phyloP scores from a whole-genome alignment of 2,113 vertebrate genomes.

The Nannobrachium achirus region DNA sequence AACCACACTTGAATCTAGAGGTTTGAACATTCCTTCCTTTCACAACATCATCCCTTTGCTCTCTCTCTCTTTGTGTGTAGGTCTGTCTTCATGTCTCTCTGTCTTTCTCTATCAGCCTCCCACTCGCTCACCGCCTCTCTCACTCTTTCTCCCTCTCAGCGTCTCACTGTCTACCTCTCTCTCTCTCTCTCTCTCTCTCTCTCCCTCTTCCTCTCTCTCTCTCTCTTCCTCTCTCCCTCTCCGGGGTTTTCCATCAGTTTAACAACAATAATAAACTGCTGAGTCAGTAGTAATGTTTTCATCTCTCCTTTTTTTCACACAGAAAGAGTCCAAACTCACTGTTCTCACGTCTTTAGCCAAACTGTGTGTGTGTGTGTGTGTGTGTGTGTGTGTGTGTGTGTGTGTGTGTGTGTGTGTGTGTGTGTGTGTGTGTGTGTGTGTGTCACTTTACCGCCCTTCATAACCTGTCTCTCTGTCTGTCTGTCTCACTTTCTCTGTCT shows the following conservation, averaged over 20 bases:
- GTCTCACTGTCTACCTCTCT: not conserved
- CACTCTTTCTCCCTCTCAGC: not conserved
- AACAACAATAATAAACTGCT: too few species aligned
- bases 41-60: not conserved
- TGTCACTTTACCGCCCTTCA: too few species aligned
- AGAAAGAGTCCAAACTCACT: not conserved
- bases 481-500: not conserved
- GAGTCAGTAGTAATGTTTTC: too few species aligned
- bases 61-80: constrained; percentile 12
- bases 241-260: too few species aligned
- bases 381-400: too few species aligned
- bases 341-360: not conserved
- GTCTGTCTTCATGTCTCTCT: constrained; percentile 55
- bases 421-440: too few species aligned
- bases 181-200: not conserved
- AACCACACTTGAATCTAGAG: too few species aligned
- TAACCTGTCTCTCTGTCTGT: constrained; percentile 13
- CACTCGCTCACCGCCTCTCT: constrained; percentile 24
- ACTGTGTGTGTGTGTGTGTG: too few species aligned
- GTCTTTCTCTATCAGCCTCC: constrained; percentile 44
- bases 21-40: too few species aligned
- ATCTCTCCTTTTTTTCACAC: too few species aligned
- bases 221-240: not conserved
- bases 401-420: too few species aligned
- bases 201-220: not conserved